Evolutionary conservation across 2,797 vertebrate genomes (phyloP).

Genomic region (Chanos chanos): DNA sequence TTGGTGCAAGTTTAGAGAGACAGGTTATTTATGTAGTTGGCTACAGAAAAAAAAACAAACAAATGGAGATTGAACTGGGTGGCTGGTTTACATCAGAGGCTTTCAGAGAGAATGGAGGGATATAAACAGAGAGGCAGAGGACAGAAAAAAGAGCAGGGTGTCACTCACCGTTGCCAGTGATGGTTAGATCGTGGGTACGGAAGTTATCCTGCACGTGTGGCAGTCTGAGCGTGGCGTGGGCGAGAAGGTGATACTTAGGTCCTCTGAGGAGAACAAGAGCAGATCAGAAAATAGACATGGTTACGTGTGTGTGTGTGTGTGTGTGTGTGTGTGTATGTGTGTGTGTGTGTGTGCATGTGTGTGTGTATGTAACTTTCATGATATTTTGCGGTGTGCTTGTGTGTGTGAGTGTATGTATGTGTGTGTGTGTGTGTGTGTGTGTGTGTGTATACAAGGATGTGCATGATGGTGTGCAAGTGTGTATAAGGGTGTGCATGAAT

Average conservation of each 20-base stretch:
- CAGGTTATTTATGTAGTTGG: not conserved
- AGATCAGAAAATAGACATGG: not conserved
- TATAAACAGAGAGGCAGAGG: not conserved
- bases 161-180: conserved; percentile 81
- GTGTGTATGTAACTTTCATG: not conserved
- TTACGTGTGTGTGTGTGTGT: too few species aligned
- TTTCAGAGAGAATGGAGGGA: not conserved
- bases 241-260: conserved; percentile 87
- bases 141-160: not conserved
- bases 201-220: conserved; percentile 86
- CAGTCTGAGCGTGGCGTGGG: conserved; percentile 80
- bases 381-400: not conserved
- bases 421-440: too few species aligned
- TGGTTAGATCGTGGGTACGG: conserved; percentile 88
- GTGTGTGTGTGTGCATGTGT: not conserved
- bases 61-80: not conserved
- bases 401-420: not conserved
- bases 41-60: not conserved
- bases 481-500: not conserved
- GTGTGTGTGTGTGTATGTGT: not conserved
- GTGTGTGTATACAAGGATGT: too few species aligned
- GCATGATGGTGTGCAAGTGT: not conserved
- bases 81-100: not conserved
- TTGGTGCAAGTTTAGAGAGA: conserved; percentile 55
- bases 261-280: conserved; percentile 67